phyloP scores from a whole-genome alignment of 2,113 vertebrate genomes.

The Apodemus speciosus region DNA sequence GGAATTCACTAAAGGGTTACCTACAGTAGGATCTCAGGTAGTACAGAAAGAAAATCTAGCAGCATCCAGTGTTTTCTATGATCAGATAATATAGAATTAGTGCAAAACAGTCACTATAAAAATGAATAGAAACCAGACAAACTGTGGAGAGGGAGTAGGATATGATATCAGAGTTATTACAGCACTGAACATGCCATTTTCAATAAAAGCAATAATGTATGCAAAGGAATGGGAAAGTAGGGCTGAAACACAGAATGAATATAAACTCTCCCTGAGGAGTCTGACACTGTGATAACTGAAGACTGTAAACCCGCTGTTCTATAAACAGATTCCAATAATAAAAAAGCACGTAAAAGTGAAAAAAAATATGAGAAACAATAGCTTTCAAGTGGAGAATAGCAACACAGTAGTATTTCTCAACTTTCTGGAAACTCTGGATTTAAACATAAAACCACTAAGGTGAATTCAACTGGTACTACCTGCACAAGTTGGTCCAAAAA shows the following conservation, averaged over 20 bases:
- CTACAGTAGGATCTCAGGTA: background rate
- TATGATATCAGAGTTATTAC: background rate
- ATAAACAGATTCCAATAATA: background rate
- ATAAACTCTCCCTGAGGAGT: background rate
- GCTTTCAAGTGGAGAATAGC: background rate
- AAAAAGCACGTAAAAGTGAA: background rate
- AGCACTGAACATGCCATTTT: constrained; percentile 35
- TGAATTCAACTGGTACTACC: background rate
- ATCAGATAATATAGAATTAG: background rate
- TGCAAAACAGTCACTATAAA: background rate
- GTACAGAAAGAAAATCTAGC: constrained; percentile 6
- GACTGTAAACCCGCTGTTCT: background rate
- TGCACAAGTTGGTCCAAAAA: background rate
- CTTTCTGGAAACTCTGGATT: background rate
- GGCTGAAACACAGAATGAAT: background rate
- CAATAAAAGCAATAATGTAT: background rate
- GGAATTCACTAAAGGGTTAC: background rate
- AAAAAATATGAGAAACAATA: background rate
- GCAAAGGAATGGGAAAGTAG: background rate
- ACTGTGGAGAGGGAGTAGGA: background rate
- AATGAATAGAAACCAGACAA: background rate
- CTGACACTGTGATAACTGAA: background rate
- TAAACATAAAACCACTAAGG: background rate
- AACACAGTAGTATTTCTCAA: constrained; percentile 19
- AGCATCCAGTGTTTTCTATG: background rate